These are phyloP conservation scores for Theonella swinhoei DNA, from an alignment of 37 sponge, comb jelly and placozoan genomes.

Conservation along the genomic window DNA sequence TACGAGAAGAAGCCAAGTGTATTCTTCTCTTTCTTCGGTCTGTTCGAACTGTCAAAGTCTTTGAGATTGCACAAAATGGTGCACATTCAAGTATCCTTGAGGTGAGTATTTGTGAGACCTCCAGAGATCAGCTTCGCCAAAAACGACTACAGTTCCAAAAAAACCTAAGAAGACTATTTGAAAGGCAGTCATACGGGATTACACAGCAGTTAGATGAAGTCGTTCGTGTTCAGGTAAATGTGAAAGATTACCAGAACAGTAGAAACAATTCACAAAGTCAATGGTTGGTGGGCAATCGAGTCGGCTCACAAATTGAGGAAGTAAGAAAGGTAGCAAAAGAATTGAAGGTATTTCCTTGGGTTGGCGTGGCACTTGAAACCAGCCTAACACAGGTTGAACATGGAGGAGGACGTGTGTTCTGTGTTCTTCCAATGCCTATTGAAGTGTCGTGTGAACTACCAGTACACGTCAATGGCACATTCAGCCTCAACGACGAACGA, in stretches of 20 bases:
- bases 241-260: neutral
- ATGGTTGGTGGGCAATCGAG: conserved; percentile 1
- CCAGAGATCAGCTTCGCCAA: neutral
- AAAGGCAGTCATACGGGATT: neutral
- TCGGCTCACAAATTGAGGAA: neutral
- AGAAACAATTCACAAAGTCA: neutral
- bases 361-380: neutral
- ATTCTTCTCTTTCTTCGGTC: conserved; percentile 63
- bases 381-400: neutral
- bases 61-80: conserved; percentile 9
- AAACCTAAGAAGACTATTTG: neutral
- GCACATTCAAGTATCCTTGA: neutral
- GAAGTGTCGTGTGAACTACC: conserved; percentile 48
- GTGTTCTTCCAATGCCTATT: conserved; percentile 74
- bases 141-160: neutral
- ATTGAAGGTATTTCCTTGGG: neutral
- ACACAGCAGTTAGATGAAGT: neutral
- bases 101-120: neutral
- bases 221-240: neutral
- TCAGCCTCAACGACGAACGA: conserved; percentile 57
- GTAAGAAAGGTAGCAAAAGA: neutral
- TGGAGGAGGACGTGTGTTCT: conserved; percentile 52
- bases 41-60: conserved; percentile 44
- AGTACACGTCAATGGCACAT: conserved; percentile 78
- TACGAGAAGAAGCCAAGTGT: conserved; percentile 46